These are phyloP conservation scores for Apotomis turbidana DNA, from an alignment of 2,888 invertebrate species.

Conservation along the genomic window DNA sequence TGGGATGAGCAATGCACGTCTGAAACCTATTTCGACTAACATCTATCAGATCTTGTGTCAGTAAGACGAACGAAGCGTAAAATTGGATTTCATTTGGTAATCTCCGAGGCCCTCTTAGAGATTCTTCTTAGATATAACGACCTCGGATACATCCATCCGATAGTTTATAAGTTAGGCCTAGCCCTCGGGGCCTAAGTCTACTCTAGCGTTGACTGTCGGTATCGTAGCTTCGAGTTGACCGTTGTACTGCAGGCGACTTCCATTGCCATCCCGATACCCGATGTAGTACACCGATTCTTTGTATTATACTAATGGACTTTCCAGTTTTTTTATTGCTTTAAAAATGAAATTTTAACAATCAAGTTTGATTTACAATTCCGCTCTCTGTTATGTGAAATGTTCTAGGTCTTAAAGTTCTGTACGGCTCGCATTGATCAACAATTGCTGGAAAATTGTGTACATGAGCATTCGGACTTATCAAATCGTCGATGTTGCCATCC, in stretches of 20 bases:
- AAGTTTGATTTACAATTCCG: slow-evolving; percentile 51
- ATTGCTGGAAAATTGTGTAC: slow-evolving; percentile 62
- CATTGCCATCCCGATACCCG: slow-evolving; percentile 16
- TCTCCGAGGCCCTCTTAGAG: slow-evolving; percentile 14
- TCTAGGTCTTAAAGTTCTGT: slow-evolving; percentile 41
- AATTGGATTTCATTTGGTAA: slow-evolving; percentile 14
- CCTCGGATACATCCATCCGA: slow-evolving; percentile 32
- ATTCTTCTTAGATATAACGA: slow-evolving; percentile 27
- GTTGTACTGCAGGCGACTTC: slow-evolving; percentile 9
- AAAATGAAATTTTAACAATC: slow-evolving; percentile 54
- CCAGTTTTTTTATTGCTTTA: slow-evolving; percentile 49
- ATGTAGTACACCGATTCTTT: slow-evolving; percentile 38
- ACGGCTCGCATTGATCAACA: slow-evolving; percentile 49
- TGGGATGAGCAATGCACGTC: background rate
- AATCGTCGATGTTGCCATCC: slow-evolving; percentile 44
- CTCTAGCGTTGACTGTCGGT: slow-evolving; percentile 27
- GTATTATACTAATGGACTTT: slow-evolving; percentile 50
- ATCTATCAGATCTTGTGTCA: too few relatives aligned
- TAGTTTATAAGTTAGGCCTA: slow-evolving; percentile 39
- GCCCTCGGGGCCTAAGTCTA: slow-evolving; percentile 34
- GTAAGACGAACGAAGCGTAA: background rate
- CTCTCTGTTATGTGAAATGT: slow-evolving; percentile 51
- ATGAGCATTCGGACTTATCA: slow-evolving; percentile 42
- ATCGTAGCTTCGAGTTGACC: background rate
- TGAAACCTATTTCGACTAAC: too few relatives aligned